phyloP scores from a whole-genome alignment of 2,113 vertebrate species.

The Nanorana parkeri region DNA sequence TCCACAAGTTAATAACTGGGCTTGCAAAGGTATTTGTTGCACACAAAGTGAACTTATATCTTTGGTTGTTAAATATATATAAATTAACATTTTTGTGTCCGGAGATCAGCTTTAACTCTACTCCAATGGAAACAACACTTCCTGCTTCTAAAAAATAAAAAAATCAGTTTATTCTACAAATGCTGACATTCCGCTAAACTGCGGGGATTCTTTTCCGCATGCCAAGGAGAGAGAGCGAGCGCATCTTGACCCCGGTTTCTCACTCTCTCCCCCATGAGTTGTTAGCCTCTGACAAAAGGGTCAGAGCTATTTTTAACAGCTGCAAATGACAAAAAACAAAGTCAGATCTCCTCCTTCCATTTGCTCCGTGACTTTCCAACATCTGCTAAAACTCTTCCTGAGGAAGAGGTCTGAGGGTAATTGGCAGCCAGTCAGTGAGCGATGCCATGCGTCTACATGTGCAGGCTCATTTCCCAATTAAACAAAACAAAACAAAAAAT shows the following conservation, averaged over 20 bases:
- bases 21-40: no score
- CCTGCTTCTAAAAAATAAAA: no score
- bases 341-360: constrained; percentile 4
- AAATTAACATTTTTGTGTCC: no score
- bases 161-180: no score
- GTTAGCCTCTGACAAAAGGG: constrained; percentile 31
- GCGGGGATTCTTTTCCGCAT: background rate
- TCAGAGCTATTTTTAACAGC: constrained; percentile 45
- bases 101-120: no score
- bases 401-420: constrained; percentile 1
- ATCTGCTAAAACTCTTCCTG: constrained; percentile 42
- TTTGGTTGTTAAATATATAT: no score
- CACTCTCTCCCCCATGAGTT: background rate
- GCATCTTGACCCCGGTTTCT: constrained; percentile 27
- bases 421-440: constrained; percentile 31
- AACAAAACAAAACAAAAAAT: constrained; percentile 2
- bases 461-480: constrained; percentile 6
- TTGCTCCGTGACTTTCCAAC: constrained; percentile 36
- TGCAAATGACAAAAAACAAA: constrained; percentile 15
- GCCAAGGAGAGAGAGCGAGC: constrained; percentile 11
- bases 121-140: no score
- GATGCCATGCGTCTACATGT: constrained; percentile 9
- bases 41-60: no score
- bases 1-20: no score
- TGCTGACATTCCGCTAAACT: no score